Evolutionary conservation across 2,797 vertebrate species (phyloP).

Genomic region (Myiothlypis chrysogaster): DNA sequence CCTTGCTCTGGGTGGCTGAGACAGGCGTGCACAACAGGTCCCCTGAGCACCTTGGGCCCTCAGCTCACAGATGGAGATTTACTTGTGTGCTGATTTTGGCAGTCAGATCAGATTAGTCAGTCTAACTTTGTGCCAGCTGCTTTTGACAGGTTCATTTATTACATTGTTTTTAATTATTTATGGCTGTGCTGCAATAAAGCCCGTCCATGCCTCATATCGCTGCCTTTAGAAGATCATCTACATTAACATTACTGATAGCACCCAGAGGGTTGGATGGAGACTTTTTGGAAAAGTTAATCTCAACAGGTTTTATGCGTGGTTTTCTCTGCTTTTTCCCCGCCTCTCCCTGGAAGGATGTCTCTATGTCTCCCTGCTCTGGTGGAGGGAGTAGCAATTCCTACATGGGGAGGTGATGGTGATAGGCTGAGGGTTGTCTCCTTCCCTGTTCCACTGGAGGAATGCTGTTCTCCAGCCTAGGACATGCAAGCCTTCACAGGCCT

Average conservation of each 20-base stretch:
- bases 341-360: not conserved
- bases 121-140: not conserved
- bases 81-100: not conserved
- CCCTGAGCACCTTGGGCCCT: not conserved
- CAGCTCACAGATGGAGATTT: not conserved
- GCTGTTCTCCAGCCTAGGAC: accelerated
- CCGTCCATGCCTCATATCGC: accelerated
- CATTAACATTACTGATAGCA: not conserved
- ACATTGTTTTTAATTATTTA: conserved; percentile 22
- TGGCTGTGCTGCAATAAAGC: not conserved
- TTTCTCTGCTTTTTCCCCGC: not conserved
- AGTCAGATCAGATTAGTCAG: not conserved
- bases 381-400: not conserved
- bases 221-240: not conserved
- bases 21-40: accelerated
- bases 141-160: conserved; percentile 6
- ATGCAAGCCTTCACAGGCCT: not conserved
- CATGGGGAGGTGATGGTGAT: not conserved
- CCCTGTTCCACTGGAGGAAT: not conserved
- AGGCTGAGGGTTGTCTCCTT: not conserved
- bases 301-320: accelerated
- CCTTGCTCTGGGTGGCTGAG: not conserved
- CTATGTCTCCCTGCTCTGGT: accelerated
- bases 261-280: not conserved
- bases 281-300: not conserved